Conservation (phyloP, 2,113 vertebrate genomes). For the Prunella fulvescens region DNA sequence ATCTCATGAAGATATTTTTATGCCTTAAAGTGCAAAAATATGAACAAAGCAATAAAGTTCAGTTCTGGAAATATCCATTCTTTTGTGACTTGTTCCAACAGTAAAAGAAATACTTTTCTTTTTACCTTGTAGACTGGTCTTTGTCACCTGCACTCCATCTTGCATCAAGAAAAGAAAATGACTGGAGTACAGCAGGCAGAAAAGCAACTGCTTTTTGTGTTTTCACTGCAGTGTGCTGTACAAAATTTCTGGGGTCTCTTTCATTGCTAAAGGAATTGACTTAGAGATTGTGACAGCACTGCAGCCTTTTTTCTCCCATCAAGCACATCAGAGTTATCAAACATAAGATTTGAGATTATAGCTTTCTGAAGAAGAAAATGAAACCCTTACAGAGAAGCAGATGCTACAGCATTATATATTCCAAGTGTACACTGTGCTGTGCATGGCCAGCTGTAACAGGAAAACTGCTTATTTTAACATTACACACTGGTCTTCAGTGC, state of each 20-base stretch:
- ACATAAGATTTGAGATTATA: neutral
- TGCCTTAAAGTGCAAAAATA: neutral
- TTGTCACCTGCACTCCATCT: neutral
- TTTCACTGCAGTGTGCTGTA: neutral
- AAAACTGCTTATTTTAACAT: neutral
- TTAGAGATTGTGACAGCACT: neutral
- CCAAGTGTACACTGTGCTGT: neutral
- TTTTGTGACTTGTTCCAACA: neutral
- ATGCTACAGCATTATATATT: conserved; percentile 1
- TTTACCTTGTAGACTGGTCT: neutral
- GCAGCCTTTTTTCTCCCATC: neutral
- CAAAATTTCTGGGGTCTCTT: neutral
- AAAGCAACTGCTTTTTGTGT: neutral
- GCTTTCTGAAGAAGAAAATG: neutral
- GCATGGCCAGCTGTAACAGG: neutral
- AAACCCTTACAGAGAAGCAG: neutral
- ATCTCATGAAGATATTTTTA: neutral
- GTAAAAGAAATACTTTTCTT: neutral
- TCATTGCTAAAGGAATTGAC: neutral
- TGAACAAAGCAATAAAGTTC: neutral
- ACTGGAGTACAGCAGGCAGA: neutral
- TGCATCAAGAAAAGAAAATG: neutral
- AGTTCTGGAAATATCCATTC: neutral
- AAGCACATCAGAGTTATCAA: neutral
- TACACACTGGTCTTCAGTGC: neutral